A percentile compares a stretch with the other conserved stretches of the same genome.
Conservation (phyloP, 2,113 vertebrate species). For the Seriola dumerili region DNA sequence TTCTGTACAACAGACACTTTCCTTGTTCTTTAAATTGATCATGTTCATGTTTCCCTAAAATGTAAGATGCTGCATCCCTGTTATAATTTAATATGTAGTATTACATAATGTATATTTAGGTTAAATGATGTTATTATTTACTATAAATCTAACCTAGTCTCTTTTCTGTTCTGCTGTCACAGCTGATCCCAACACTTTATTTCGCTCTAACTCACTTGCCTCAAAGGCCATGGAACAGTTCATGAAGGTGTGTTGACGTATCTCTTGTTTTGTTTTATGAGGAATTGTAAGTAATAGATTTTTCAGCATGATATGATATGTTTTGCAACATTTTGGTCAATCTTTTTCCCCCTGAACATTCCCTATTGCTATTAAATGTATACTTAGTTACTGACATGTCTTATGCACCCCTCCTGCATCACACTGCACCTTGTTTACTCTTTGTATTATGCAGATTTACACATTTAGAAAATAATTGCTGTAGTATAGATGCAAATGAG, state of each 20-base stretch:
- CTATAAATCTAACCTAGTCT: not conserved
- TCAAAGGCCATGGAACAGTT: constrained; percentile 96
- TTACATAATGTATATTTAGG: not conserved
- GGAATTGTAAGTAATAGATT: not conserved
- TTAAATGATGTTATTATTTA: not conserved
- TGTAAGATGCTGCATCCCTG: not conserved
- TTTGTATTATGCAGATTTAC: constrained; percentile 8
- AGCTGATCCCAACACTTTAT: constrained; percentile 95
- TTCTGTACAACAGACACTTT: not conserved
- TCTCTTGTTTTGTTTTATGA: not conserved
- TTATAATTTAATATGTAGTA: not conserved
- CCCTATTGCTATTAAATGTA: not conserved
- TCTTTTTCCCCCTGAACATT: not conserved
- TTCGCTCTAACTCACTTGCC: constrained; percentile 93
- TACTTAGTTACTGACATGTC: not conserved
- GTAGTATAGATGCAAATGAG: constrained; percentile 12
- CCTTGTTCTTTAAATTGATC: not conserved
- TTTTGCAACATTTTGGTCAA: not conserved
- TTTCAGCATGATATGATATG: constrained; percentile 10
- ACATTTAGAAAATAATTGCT: constrained; percentile 1
- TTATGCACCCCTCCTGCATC: not conserved
- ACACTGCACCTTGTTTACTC: not conserved
- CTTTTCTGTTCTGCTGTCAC: constrained; percentile 49
- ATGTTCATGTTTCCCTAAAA: not conserved
- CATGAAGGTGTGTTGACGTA: constrained; percentile 87